A percentile compares a stretch with the other conserved stretches of the same genome.
Conservation (phyloP, 2,888 invertebrate species). For the Epirrita christyi region DNA sequence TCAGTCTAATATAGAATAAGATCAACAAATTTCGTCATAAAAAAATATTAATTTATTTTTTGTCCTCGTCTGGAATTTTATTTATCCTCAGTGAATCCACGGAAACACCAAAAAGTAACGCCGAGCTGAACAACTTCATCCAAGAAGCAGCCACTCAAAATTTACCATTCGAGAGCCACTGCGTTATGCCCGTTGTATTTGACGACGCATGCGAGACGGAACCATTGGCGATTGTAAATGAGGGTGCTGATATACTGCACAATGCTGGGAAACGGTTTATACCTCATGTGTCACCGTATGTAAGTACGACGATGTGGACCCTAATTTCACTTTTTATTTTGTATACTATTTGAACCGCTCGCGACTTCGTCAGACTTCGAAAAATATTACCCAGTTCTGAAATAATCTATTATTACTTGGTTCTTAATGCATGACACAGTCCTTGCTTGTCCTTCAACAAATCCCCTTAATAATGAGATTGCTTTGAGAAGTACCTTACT, state of each 20-base stretch:
- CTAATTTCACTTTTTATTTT: neutral
- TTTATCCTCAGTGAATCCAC: conserved; percentile 55
- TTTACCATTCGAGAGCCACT: conserved; percentile 72
- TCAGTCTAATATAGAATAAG: too few species aligned
- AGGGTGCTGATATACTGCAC: conserved; percentile 49
- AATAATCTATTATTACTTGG: neutral
- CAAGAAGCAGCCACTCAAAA: conserved; percentile 42
- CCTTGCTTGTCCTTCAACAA: neutral
- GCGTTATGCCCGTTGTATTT: conserved; percentile 61
- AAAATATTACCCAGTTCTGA: neutral
- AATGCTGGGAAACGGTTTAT: conserved; percentile 58
- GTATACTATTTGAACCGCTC: neutral
- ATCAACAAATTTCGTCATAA: neutral
- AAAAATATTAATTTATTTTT: too few species aligned
- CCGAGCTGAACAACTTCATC: conserved; percentile 56
- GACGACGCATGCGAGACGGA: conserved; percentile 48
- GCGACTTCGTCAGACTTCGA: too few species aligned
- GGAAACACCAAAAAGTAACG: conserved; percentile 33
- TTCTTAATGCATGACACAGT: neutral
- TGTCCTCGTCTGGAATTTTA: too few species aligned
- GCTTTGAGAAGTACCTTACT: too few species aligned
- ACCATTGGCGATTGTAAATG: conserved; percentile 39
- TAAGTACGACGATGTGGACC: conserved; percentile 53
- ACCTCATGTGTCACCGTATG: conserved; percentile 73
- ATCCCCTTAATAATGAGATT: neutral